Percentiles rank a stretch among this genome's conserved stretches.
phyloP scores from a whole-genome alignment of 37 sponge, comb jelly and placozoan species.

The Petrosia ficiformis region DNA sequence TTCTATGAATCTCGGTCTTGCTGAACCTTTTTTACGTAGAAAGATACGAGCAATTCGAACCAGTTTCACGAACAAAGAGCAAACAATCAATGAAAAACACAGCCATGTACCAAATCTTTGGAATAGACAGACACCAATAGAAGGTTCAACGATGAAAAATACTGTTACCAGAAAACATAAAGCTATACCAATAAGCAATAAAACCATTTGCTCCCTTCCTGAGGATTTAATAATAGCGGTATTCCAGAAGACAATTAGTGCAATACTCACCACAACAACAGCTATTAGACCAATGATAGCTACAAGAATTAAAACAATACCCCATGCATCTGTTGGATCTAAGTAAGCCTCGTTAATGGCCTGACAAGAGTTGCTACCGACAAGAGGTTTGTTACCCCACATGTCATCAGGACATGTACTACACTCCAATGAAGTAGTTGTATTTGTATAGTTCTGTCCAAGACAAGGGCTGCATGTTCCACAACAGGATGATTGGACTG shows the following conservation, averaged over 20 bases:
- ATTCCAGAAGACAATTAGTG: conserved; percentile 42
- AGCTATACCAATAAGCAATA: conserved; percentile 57
- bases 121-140: conserved; percentile 42
- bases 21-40: too few relatives aligned
- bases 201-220: too few relatives aligned
- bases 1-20: conserved; percentile 52
- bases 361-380: conserved; percentile 47
- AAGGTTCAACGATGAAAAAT: conserved; percentile 37
- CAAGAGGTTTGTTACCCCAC: conserved; percentile 69
- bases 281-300: conserved; percentile 30
- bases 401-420: conserved; percentile 33
- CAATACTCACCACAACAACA: conserved; percentile 15
- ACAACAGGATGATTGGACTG: conserved; percentile 49
- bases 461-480: conserved; percentile 65
- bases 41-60: too few relatives aligned
- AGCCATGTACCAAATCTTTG: conserved; percentile 44
- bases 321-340: too few relatives aligned
- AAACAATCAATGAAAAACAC: too few relatives aligned
- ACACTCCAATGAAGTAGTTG: conserved; percentile 22
- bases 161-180: conserved; percentile 47
- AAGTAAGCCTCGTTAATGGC: conserved; percentile 10
- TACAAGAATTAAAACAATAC: too few relatives aligned
- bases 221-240: conserved; percentile 72
- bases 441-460: conserved; percentile 36
- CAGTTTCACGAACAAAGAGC: too few relatives aligned